These are phyloP conservation scores for Enteromius afrohamiltoni DNA, from an alignment of 2,797 vertebrate species.

Conservation along the genomic window DNA sequence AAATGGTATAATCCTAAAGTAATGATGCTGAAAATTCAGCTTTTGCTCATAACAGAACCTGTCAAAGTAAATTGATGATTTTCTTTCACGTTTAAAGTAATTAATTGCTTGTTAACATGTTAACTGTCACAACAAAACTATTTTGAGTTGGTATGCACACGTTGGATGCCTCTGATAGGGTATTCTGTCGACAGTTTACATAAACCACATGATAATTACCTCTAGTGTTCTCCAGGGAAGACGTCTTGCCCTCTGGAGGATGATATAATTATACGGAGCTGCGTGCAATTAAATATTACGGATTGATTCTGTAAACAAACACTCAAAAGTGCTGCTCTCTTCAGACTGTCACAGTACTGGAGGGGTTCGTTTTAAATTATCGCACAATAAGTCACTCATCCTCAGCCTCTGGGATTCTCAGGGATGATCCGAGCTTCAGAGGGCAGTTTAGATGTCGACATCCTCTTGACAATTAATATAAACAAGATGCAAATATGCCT, in stretches of 20 bases:
- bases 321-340: conserved; percentile 9
- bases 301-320: conserved; percentile 3
- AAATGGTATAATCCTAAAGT: too few species aligned
- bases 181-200: conserved; percentile 9
- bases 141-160: background rate
- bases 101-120: background rate
- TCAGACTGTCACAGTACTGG: background rate
- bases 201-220: conserved; percentile 16
- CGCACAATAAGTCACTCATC: background rate
- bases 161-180: background rate
- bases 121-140: background rate
- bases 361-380: background rate
- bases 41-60: background rate
- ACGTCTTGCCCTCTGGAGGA: conserved; percentile 28
- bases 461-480: background rate
- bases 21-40: too few species aligned
- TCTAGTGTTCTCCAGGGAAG: conserved; percentile 18
- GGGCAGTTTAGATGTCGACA: background rate
- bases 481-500: conserved; percentile 21
- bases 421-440: background rate
- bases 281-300: conserved; percentile 22
- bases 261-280: conserved; percentile 25
- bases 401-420: background rate
- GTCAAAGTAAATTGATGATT: background rate
- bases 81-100: background rate